Percentiles rank a stretch among this genome's conserved stretches.
phyloP scores from a whole-genome alignment of 2,888 invertebrate genomes.

The Agrotis clavis region DNA sequence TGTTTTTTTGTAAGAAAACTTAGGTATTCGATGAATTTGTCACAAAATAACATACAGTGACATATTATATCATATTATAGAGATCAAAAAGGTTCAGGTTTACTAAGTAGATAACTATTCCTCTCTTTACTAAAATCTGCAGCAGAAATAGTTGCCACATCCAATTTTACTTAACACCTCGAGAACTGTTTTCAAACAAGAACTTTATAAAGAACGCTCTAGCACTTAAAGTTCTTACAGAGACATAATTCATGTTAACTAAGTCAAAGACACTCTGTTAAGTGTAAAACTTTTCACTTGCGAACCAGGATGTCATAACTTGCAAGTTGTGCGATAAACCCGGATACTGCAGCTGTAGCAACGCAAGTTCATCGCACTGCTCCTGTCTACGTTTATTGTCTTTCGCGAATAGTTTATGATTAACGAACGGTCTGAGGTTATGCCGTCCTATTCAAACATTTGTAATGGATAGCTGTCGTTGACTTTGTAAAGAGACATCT shows the following conservation, averaged over 20 bases:
- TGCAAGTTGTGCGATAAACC: slow-evolving; percentile 56
- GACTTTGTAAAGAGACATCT: slow-evolving; percentile 59
- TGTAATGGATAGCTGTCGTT: slow-evolving; percentile 59
- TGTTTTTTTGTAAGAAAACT: too few relatives aligned
- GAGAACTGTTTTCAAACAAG: slow-evolving; percentile 46
- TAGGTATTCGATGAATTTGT: neutral
- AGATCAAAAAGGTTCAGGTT: too few relatives aligned
- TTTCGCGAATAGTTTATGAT: slow-evolving; percentile 37
- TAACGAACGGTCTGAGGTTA: slow-evolving; percentile 42
- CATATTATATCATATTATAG: too few relatives aligned
- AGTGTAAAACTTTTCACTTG: slow-evolving; percentile 63
- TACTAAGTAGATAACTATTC: neutral
- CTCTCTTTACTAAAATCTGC: neutral
- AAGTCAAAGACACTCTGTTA: slow-evolving; percentile 65
- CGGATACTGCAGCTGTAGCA: slow-evolving; percentile 45
- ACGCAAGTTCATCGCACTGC: slow-evolving; percentile 43
- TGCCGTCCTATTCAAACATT: slow-evolving; percentile 46
- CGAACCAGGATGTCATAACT: slow-evolving; percentile 60
- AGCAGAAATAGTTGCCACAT: slow-evolving; percentile 19
- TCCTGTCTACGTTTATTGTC: slow-evolving; percentile 26
- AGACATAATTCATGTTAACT: slow-evolving; percentile 66
- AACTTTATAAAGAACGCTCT: slow-evolving; percentile 51
- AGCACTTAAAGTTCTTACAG: slow-evolving; percentile 55
- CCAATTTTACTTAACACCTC: slow-evolving; percentile 33
- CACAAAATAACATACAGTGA: too few relatives aligned